Evolutionary conservation across 2,888 invertebrate genomes (phyloP).

Genomic region (Cantharis nigra): DNA sequence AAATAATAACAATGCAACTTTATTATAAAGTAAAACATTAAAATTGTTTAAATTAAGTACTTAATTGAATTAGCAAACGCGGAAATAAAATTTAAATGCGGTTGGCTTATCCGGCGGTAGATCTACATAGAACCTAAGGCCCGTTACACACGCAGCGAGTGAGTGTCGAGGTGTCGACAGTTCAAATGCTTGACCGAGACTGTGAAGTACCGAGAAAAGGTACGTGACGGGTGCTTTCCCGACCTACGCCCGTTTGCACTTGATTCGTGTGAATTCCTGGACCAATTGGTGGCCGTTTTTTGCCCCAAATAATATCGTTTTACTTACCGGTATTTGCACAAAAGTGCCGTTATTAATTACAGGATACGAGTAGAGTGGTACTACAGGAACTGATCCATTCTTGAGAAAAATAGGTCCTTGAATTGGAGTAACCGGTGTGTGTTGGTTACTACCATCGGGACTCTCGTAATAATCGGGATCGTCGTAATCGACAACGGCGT

Average conservation of each 20-base stretch:
- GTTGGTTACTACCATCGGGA: conserved; percentile 57
- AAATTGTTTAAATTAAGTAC: not conserved
- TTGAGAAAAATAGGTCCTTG: conserved; percentile 86
- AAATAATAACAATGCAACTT: not conserved
- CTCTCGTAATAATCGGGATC: conserved; percentile 66
- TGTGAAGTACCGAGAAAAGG: too few species aligned
- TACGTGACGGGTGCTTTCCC: too few species aligned
- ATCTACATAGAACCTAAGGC: not conserved
- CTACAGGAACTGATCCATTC: conserved; percentile 85
- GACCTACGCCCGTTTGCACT: too few species aligned
- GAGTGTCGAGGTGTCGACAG: too few species aligned
- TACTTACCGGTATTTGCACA: conserved; percentile 88
- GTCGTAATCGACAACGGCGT: conserved; percentile 75
- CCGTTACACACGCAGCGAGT: too few species aligned
- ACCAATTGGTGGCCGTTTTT: too few species aligned
- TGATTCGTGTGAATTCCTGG: too few species aligned
- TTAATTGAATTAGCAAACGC: not conserved
- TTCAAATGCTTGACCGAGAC: too few species aligned
- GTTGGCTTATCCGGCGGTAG: not conserved
- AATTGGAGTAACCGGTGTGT: conserved; percentile 78
- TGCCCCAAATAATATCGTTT: too few species aligned
- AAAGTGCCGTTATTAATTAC: conserved; percentile 84
- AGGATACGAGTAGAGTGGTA: conserved; percentile 84
- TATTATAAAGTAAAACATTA: not conserved
- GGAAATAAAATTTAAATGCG: not conserved